Percentiles rank a stretch among this genome's conserved stretches.
phyloP scores from a whole-genome alignment of 2,797 vertebrate species.

The Mallotus villosus region DNA sequence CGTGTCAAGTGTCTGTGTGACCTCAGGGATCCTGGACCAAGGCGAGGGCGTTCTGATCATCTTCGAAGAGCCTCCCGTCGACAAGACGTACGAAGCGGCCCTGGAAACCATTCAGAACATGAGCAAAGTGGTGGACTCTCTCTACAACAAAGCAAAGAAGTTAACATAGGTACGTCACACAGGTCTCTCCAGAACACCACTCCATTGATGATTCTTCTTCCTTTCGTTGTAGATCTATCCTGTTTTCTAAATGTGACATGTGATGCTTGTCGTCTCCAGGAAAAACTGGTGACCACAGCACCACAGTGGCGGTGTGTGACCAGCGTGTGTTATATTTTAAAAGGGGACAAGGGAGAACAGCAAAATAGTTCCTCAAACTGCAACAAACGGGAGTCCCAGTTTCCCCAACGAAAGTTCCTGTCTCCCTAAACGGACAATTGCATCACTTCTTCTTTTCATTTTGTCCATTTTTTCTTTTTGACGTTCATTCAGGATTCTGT shows the following conservation, averaged over 20 bases:
- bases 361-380: slow-evolving; percentile 64
- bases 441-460: slow-evolving; percentile 58
- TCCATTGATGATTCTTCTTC: too few relatives aligned
- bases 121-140: slow-evolving; percentile 99
- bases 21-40: slow-evolving; percentile 94
- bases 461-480: slow-evolving; percentile 55
- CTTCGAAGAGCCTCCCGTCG: slow-evolving; percentile 97
- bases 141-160: slow-evolving; percentile 99
- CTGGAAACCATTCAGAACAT: slow-evolving; percentile 99
- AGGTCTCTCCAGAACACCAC: too few relatives aligned
- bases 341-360: slow-evolving; percentile 69
- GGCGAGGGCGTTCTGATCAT: slow-evolving; percentile 98
- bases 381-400: slow-evolving; percentile 66
- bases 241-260: not conserved
- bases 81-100: slow-evolving; percentile 98
- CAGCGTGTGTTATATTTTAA: slow-evolving; percentile 78
- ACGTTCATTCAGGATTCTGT: slow-evolving; percentile 82
- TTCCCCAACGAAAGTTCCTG: slow-evolving; percentile 77
- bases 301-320: slow-evolving; percentile 72
- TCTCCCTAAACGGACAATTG: slow-evolving; percentile 80
- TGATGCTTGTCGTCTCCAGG: slow-evolving; percentile 53
- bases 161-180: slow-evolving; percentile 89
- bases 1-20: not conserved
- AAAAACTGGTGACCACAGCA: slow-evolving; percentile 54
- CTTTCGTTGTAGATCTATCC: not conserved